phyloP scores from a whole-genome alignment of 2,113 vertebrate species.

The Dendropsophus ebraccatus region DNA sequence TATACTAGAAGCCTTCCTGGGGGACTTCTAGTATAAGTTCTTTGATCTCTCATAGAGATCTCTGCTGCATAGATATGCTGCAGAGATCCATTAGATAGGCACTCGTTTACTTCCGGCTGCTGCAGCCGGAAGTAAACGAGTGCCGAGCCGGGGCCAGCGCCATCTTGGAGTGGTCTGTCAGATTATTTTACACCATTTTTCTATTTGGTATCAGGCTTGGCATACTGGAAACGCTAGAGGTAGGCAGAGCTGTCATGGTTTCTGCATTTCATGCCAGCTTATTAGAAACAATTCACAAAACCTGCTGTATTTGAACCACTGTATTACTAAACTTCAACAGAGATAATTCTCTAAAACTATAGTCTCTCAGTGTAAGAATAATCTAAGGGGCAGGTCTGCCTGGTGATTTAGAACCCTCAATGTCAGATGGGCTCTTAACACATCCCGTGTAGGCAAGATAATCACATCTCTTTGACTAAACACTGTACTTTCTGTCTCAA shows the following conservation, averaged over 20 bases:
- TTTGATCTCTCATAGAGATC: too few species aligned
- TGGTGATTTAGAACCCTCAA: conserved; percentile 40
- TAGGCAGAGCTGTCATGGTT: conserved; percentile 7
- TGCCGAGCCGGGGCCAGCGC: too few species aligned
- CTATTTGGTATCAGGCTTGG: too few species aligned
- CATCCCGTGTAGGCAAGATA: not conserved
- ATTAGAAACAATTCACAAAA: not conserved
- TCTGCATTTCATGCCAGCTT: not conserved
- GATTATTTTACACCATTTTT: too few species aligned
- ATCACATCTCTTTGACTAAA: conserved; percentile 14
- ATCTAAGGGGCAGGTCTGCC: conserved; percentile 7
- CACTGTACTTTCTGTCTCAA: conserved; percentile 5
- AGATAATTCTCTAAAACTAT: conserved; percentile 6
- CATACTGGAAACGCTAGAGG: not conserved
- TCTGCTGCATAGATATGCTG: too few species aligned
- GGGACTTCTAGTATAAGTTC: too few species aligned
- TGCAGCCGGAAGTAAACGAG: too few species aligned
- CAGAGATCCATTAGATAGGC: too few species aligned
- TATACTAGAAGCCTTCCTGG: too few species aligned
- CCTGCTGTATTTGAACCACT: not conserved
- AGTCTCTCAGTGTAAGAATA: conserved; percentile 7
- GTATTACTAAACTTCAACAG: not conserved
- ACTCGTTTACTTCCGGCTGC: too few species aligned
- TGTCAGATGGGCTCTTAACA: conserved; percentile 14
- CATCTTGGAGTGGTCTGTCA: too few species aligned